These are phyloP conservation scores for Sebastolobus altivelis DNA, from an alignment of 2,797 vertebrate species.

Conservation along the genomic window DNA sequence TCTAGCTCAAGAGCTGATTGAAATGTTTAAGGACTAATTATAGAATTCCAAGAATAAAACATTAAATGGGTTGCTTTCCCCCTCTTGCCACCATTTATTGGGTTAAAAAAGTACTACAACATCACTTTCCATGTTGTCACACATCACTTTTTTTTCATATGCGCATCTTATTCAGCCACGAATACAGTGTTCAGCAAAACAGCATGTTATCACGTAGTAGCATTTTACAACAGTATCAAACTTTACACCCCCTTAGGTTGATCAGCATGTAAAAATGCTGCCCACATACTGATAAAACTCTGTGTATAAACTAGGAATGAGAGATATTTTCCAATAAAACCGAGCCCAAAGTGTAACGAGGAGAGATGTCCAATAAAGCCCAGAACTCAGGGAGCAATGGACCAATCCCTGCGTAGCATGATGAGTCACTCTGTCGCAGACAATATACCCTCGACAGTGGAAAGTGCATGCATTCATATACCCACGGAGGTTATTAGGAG, in stretches of 20 bases:
- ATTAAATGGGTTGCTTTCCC: constrained; percentile 10
- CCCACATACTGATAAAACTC: constrained; percentile 24
- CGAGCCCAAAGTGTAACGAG: constrained; percentile 21
- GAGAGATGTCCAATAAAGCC: constrained; percentile 44
- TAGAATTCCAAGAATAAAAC: constrained; percentile 24
- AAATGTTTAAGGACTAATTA: constrained; percentile 33
- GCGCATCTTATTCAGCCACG: not conserved
- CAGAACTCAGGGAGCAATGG: constrained; percentile 19
- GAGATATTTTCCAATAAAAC: constrained; percentile 39
- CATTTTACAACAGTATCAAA: constrained; percentile 33
- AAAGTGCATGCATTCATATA: constrained; percentile 1
- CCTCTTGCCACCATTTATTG: not conserved
- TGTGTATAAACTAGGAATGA: constrained; percentile 22
- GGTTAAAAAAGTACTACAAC: not conserved
- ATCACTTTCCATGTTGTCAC: not conserved
- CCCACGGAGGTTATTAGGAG: constrained; percentile 47
- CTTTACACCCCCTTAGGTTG: not conserved
- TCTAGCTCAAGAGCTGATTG: constrained; percentile 17
- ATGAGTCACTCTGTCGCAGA: constrained; percentile 57
- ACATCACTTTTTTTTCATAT: not conserved
- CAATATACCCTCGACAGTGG: not conserved
- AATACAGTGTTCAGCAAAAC: not conserved
- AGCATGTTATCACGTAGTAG: constrained; percentile 4
- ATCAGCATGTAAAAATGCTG: constrained; percentile 22
- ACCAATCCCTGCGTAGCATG: constrained; percentile 10